Evolutionary conservation across 1,140 invertebrate species (phyloP).

Genomic region (Batillaria attramentaria): DNA sequence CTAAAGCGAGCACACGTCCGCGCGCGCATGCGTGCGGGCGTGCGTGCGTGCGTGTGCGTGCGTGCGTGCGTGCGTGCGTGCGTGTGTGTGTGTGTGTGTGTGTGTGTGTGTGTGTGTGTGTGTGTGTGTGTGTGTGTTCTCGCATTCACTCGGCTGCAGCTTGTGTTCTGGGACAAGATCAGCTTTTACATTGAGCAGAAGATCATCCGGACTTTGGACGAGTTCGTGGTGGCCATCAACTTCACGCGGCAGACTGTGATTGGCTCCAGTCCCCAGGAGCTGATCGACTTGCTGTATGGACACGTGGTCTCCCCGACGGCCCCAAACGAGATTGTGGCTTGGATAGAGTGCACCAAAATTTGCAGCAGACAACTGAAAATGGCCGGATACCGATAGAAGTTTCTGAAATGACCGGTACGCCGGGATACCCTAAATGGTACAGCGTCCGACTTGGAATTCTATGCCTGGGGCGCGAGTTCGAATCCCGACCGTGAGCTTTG

Average conservation of each 20-base stretch:
- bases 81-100: slow-evolving; percentile 1
- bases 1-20: too few relatives aligned
- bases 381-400: neutral
- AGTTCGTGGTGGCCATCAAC: slow-evolving; percentile 48
- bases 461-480: too few relatives aligned
- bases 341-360: neutral
- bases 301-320: neutral
- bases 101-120: neutral
- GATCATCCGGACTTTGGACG: slow-evolving; percentile 83
- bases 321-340: slow-evolving; percentile 7
- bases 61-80: too few relatives aligned
- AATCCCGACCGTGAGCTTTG: too few relatives aligned
- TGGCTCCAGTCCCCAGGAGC: neutral
- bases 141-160: slow-evolving; percentile 70
- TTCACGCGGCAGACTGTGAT: neutral
- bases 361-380: neutral
- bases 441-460: too few relatives aligned
- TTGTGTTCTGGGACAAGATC: slow-evolving; percentile 88
- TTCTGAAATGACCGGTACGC: too few relatives aligned
- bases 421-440: too few relatives aligned
- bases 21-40: too few relatives aligned
- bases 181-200: slow-evolving; percentile 87
- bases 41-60: too few relatives aligned
- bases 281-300: neutral
- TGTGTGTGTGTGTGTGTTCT: neutral